Base-by-base conservation (phyloP, 2,113 vertebrate genomes). In the Nothocercus julius region DNA sequence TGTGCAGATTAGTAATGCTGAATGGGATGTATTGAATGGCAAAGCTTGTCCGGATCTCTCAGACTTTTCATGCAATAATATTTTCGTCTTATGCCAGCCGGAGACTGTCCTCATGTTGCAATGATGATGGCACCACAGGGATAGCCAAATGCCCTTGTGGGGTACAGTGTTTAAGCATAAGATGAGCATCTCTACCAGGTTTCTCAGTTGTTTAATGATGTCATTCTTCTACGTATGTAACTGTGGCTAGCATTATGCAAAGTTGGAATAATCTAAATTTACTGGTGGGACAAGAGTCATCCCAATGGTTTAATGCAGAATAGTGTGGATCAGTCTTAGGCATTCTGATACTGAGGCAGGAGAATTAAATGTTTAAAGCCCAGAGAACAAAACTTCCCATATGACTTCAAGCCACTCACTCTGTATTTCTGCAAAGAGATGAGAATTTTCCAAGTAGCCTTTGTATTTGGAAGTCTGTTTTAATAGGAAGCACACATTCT, bases 161-260 rank as follows among this genome's bases (percentile, higher is more conserved):
- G 51, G 49, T 87, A 32, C 6, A 67, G 40, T 1, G 1, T 2
- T 49, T 49, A 49, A 74, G 40, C 30, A 9, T 6, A 11, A 5
- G 13, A 18, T 87, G 4, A 54, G 0, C 3, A 11, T 32, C 14
- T 83, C 34, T n/a, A 32, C 0, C 0, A 19, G 2, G 7, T 25
- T 38, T 74, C 54, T 69, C 7, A 66, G 28, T n/a, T 74, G 56
- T 38, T 72, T 76, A 44, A 69, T 49, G 4, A 44, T 59, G 82
- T 82, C 12, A 75, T 19, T 77, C 28, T 72, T 49, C 13, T 58
- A 32, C 18, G 54, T 18, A 5, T 58, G 16, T 54, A 54, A 54
- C 54, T 58, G 28, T 1, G 2, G 21, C 28, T 70, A 44, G 20
- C 9, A 80, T 53, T 30, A 79, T 75, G 25, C 36, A 13, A 81